phyloP scores from a whole-genome alignment of 2,797 vertebrate species.

The Periparus ater region DNA sequence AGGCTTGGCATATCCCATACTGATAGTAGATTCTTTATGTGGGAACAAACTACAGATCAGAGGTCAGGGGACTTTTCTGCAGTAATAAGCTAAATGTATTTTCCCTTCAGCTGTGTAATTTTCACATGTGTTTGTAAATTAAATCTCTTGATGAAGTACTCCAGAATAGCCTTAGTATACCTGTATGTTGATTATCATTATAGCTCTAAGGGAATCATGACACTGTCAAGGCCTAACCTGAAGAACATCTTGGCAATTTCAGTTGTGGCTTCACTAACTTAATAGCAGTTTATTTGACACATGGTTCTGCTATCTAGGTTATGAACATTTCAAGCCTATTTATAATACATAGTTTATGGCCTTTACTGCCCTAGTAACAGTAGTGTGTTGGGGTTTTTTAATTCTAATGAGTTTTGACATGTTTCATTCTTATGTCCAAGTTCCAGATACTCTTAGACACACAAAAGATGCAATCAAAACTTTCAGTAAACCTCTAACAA shows the following conservation, averaged over 20 bases:
- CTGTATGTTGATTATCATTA: neutral
- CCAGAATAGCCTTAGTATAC: neutral
- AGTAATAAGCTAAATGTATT: neutral
- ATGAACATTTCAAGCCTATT: neutral
- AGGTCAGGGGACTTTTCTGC: neutral
- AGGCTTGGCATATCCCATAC: neutral
- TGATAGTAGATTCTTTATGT: neutral
- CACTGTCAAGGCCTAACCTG: neutral
- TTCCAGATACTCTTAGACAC: neutral
- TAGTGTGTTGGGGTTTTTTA: rapidly evolving
- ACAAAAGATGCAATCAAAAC: neutral
- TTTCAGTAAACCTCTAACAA: neutral
- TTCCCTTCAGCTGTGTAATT: neutral
- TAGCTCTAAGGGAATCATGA: neutral
- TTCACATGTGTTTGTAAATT: neutral
- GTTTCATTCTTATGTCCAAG: neutral
- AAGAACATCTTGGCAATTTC: neutral
- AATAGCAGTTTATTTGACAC: neutral
- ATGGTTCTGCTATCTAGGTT: neutral
- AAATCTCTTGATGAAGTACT: neutral
- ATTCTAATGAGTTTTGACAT: neutral
- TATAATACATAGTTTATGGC: neutral
- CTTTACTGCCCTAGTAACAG: neutral
- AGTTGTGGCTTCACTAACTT: neutral
- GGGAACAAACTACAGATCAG: neutral